Evolutionary conservation across 2,888 invertebrate genomes (phyloP), one percentile per base, ranked within the genome.

Genomic region (Oxytorus armatus): DNA sequence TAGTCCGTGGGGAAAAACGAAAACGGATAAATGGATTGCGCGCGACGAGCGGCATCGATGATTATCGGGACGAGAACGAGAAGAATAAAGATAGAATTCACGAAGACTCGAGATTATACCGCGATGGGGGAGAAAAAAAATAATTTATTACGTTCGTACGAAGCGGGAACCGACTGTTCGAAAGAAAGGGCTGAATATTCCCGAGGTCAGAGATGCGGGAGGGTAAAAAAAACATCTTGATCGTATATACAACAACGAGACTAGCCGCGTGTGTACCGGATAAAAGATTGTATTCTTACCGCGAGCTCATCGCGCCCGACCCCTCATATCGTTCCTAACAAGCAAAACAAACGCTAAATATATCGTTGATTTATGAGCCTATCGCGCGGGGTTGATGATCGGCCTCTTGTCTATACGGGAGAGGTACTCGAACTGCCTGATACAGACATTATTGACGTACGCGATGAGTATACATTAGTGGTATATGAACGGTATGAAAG

Each of bases 271-370:
- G 16, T 76, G 29, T 33, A 69, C 53, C 23, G 63, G 65, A 44
- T n/a, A 55, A 79, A 51, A 57, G 36, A 61, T 49, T 39, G 74
- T 57, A 55, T 42, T 59, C 29, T 21, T 42, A 47, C 23, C 29
- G 25, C 14, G 42, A 61, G 39, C 47, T 47, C n/a, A n/a, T 3
- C 25, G 53, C 73, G 42, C 66, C 65, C 74, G 61, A 76, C 76
- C n/a, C n/a, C n/a, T 81, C 80, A 83, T 84, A 84, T 77, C 77
- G 83, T 79, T 83, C 78, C 84, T 88, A 88, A 88, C 87, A 86
- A 88, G 88, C 89, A 88, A 88, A 89, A 88, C 88, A 88, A 73
- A 87, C 84, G 87, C 85, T 85, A 85, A 84, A 85, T 85, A 85
- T 85, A 88, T 87, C 80, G 83, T 72, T 89, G 88, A 89, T 89